Evolutionary conservation across 2,888 invertebrate species (phyloP).

Genomic region (Drosophila dives): DNA sequence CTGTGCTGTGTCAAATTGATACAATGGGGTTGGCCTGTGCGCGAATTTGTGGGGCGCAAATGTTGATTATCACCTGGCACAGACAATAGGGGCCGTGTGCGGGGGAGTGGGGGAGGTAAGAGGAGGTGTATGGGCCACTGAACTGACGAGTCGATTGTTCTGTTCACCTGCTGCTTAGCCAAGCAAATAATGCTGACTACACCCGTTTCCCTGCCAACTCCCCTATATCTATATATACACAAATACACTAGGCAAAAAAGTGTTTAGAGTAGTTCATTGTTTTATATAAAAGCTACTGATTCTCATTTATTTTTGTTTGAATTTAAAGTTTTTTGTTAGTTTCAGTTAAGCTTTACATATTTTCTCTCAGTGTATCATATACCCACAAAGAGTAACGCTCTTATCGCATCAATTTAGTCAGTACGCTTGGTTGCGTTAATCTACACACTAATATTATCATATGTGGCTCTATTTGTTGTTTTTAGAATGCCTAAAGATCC

Average conservation of each 20-base stretch:
- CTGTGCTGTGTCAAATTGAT: slow-evolving; percentile 18
- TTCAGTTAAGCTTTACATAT: background rate
- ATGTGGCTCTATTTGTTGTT: slow-evolving; percentile 30
- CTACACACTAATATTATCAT: slow-evolving; percentile 6
- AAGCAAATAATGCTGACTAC: slow-evolving; percentile 45
- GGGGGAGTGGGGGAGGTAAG: slow-evolving; percentile 36
- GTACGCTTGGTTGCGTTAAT: slow-evolving; percentile 47
- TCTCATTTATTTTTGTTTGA: background rate
- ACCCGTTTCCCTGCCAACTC: background rate
- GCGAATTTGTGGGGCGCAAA: slow-evolving; percentile 24
- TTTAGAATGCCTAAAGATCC: slow-evolving; percentile 36
- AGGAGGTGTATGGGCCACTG: slow-evolving; percentile 45
- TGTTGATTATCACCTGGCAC: slow-evolving; percentile 62
- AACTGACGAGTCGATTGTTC: slow-evolving; percentile 56
- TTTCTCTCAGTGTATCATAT: background rate
- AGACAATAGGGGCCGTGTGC: slow-evolving; percentile 19
- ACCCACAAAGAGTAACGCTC: slow-evolving; percentile 6
- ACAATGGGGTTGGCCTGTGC: slow-evolving; percentile 41
- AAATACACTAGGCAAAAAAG: background rate
- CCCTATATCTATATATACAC: background rate
- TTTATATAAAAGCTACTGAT: background rate
- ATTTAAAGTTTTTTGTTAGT: too few species aligned
- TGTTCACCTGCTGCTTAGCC: slow-evolving; percentile 35
- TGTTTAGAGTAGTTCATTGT: background rate
- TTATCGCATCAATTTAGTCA: slow-evolving; percentile 57